Conservation (phyloP, 2,888 invertebrate genomes). For the Conchocele bisecta region DNA sequence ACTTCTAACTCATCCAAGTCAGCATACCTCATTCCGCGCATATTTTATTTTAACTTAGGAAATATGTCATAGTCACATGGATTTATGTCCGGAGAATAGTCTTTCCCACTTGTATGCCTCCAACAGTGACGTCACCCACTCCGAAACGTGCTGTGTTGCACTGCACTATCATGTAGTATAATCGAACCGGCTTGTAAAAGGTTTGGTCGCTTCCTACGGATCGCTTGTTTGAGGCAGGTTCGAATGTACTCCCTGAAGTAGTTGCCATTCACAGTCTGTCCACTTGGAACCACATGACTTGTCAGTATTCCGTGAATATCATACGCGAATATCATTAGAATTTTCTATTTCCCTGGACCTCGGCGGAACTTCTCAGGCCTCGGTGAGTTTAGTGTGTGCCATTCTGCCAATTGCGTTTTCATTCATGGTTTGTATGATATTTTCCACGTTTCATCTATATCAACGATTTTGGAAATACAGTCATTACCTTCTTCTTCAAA, state of each 20-base stretch:
- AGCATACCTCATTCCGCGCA: too few relatives aligned
- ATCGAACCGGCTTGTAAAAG: neutral
- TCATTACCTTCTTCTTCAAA: neutral
- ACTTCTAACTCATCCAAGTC: too few relatives aligned
- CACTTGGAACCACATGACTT: neutral
- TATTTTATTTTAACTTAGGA: neutral
- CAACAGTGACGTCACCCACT: neutral
- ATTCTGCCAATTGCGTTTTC: neutral
- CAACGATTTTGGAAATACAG: neutral
- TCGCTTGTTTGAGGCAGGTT: neutral
- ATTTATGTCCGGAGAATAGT: neutral
- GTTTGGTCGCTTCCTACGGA: constrained; percentile 1
- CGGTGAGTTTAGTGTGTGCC: neutral
- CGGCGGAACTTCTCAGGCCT: neutral
- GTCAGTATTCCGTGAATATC: neutral
- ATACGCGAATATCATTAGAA: constrained; percentile 2
- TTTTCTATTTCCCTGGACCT: neutral
- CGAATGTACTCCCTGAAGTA: neutral
- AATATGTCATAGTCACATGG: neutral
- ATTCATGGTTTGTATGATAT: neutral
- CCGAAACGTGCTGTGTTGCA: neutral
- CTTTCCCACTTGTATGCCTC: neutral
- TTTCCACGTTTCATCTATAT: neutral
- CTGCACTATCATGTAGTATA: too few relatives aligned
- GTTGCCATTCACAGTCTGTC: neutral